Conservation (phyloP, 2,113 vertebrate genomes). For the Dasyornis broadbenti region DNA sequence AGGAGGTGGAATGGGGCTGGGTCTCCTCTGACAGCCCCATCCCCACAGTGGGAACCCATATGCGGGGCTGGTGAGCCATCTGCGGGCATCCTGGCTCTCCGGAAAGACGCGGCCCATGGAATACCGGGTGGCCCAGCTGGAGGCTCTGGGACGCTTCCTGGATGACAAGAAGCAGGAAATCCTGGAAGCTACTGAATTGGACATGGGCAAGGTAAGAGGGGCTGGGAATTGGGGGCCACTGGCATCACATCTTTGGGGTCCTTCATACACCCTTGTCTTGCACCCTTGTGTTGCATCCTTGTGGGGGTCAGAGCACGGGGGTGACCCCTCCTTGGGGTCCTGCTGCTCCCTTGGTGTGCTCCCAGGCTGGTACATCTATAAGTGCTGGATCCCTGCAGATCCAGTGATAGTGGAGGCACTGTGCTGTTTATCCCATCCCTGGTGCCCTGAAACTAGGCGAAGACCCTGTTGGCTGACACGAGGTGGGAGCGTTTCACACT, state of each 20-base stretch:
- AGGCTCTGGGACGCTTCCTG: conserved; percentile 72
- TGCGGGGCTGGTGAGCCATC: not conserved
- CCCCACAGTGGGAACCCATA: conserved; percentile 1
- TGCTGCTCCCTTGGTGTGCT: not conserved
- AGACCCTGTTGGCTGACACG: rapidly evolving
- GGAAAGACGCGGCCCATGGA: conserved; percentile 66
- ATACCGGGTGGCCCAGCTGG: conserved; percentile 76
- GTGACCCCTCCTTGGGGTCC: rapidly evolving
- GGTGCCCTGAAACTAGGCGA: not conserved
- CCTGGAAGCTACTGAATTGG: conserved; percentile 70
- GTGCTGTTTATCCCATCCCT: not conserved
- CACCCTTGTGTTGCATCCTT: not conserved
- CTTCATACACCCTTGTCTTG: not conserved
- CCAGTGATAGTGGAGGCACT: rapidly evolving
- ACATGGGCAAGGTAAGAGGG: conserved; percentile 80
- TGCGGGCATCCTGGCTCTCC: conserved; percentile 11
- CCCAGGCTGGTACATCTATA: not conserved
- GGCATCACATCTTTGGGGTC: not conserved
- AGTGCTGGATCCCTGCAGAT: not conserved
- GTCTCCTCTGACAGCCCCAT: not conserved
- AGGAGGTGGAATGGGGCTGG: too few species aligned
- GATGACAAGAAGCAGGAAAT: conserved; percentile 78
- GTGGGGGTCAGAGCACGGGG: not conserved
- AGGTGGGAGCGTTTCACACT: not conserved
- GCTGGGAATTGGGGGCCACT: rapidly evolving